These are phyloP conservation scores for Paelopatides confundens DNA, from an alignment of 53 echinoderm and acorn worm species.

Conservation along the genomic window DNA sequence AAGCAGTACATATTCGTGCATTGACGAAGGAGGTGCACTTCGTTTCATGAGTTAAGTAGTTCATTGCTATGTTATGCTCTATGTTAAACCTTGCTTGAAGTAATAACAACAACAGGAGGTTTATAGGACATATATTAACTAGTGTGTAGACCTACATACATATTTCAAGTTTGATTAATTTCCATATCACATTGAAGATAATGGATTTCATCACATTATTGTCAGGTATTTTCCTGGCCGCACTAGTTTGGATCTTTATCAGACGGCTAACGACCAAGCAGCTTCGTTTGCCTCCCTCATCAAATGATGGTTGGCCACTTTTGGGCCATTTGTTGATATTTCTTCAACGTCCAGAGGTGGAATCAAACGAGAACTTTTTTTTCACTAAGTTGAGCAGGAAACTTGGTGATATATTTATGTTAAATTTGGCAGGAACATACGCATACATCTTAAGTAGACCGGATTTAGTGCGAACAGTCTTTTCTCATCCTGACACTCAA, in stretches of 20 bases:
- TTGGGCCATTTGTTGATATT: constrained; percentile 19
- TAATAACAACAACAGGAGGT: no score
- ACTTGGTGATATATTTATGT: constrained; percentile 20
- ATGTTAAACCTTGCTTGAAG: no score
- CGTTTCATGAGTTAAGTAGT: no score
- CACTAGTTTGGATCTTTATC: not conserved
- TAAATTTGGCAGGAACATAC: constrained; percentile 39
- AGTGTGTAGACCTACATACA: no score
- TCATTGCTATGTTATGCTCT: no score
- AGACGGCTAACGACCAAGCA: not conserved
- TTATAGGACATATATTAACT: no score
- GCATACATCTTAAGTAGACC: constrained; percentile 5
- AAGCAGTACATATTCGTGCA: no score
- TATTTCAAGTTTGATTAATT: no score
- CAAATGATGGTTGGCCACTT: not conserved
- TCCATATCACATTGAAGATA: no score
- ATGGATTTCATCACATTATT: not conserved
- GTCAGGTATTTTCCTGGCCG: not conserved
- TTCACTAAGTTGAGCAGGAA: not conserved
- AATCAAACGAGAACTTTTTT: not conserved
- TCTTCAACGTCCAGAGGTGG: constrained; percentile 7
- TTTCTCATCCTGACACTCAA: constrained; percentile 23
- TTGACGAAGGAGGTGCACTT: no score
- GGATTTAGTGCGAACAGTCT: not conserved
- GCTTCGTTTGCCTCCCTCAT: not conserved